Percentiles rank a stretch among this genome's conserved stretches.
phyloP scores from a whole-genome alignment of 2,113 vertebrate genomes.

The Microtus ochrogaster region DNA sequence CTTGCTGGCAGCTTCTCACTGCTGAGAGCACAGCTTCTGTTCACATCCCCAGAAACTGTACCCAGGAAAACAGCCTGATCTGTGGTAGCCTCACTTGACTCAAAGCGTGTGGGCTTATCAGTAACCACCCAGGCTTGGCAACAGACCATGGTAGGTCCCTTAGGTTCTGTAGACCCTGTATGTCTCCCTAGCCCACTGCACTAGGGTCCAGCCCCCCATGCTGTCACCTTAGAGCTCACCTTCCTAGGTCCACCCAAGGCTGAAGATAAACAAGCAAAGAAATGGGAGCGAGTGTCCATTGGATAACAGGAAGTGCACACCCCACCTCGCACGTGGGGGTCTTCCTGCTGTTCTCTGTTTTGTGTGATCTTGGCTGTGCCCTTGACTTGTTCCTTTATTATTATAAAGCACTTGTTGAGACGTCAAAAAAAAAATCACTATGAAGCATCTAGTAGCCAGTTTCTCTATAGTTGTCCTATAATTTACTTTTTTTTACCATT shows the following conservation, averaged over 20 bases:
- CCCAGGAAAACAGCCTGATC: neutral
- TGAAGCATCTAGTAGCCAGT: neutral
- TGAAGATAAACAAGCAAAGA: too few species aligned
- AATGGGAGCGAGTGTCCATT: neutral
- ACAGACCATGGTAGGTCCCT: neutral
- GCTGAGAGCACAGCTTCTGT: neutral
- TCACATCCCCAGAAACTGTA: neutral
- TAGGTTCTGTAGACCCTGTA: neutral
- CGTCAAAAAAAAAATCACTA: too few species aligned
- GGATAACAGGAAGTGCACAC: accelerated
- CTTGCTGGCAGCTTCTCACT: neutral
- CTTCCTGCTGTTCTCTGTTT: neutral
- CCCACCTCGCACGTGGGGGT: accelerated
- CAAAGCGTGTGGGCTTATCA: accelerated
- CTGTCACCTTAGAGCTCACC: neutral
- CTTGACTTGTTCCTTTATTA: neutral
- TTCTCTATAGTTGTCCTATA: accelerated
- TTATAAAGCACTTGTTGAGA: neutral
- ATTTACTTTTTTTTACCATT: neutral
- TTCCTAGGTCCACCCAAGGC: neutral
- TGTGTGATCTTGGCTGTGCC: neutral
- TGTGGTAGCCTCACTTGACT: too few species aligned
- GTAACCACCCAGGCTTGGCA: neutral
- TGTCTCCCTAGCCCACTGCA: accelerated
- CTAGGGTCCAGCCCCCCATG: neutral